Evolutionary conservation across 2,113 vertebrate species (phyloP), one percentile per base, ranked within the genome.

Genomic region (Bufo gargarizans): DNA sequence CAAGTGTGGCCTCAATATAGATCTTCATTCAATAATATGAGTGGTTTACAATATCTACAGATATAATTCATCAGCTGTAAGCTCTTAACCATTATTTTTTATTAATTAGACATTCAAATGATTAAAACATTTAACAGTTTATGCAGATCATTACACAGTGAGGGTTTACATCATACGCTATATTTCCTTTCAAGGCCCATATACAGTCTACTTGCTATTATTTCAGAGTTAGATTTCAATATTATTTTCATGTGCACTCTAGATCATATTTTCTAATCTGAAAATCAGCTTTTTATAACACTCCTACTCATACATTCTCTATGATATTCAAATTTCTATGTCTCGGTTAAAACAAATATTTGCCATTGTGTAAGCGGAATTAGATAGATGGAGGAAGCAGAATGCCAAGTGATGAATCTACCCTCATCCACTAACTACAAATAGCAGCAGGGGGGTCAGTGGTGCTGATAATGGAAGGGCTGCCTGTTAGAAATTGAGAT

Each of bases 351-450:
- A 45, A 81, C 33, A 45, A 17, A 58, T 45, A 16, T 56, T 20
- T 76, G 20, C 56, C 69, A 61, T 63, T 33, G 22, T 33, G 71
- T 74, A 33, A 47, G 63, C 4, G 58, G 65, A 63, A 22, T 77
- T 88, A 58, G 58, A 88, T 3, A 6, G 69, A 88, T 3, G 4
- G 69, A 77, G 55, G 20, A 9, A 45, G 50, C 49, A 22, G 71
- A 84, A 88, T 84, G 59, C 59, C 67, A 84, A 88, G 55, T 88
- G 87, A 50, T 59, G 76, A 63, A 78, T 83, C 76, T 59, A 55
- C 77, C 81, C 53, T 56, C 13, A 78, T 88, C 22, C 22, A 49
- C 56, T 58, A 88, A 65, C 33, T 47, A 33, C 6, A 77, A 56
- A 69, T 43, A 84, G 55, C 80, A 88, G 80, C 72, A 83, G 87